Evolutionary conservation across 2,888 invertebrate species (phyloP).

Genomic region (Masnerella sp.): DNA sequence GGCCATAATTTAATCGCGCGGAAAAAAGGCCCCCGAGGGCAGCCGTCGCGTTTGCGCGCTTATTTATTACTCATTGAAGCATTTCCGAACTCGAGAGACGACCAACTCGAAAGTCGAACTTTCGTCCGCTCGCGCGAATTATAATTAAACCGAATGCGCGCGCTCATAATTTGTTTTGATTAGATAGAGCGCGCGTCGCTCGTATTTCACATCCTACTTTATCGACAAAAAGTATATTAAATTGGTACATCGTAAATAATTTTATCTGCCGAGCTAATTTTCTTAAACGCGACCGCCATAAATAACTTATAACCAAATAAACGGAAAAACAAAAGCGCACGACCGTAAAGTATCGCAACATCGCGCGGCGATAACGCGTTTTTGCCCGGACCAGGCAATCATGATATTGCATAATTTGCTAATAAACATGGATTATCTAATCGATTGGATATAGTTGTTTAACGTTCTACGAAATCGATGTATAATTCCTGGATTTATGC

Average conservation of each 20-base stretch:
- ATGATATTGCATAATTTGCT: constrained; percentile 46
- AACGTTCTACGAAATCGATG: constrained; percentile 54
- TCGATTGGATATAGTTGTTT: constrained; percentile 56
- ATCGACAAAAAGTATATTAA: constrained; percentile 18
- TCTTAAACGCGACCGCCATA: constrained; percentile 18
- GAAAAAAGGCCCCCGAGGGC: constrained; percentile 7
- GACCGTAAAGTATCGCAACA: constrained; percentile 17
- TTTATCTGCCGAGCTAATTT: constrained; percentile 31
- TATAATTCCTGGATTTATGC: constrained; percentile 56
- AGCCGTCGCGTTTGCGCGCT: constrained; percentile 17
- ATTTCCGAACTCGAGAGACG: constrained; percentile 4
- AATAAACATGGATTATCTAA: constrained; percentile 54
- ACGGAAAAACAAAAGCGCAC: constrained; percentile 14
- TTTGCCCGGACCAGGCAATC: constrained; percentile 25
- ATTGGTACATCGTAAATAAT: constrained; percentile 27
- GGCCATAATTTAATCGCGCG: constrained; percentile 38
- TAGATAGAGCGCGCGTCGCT: constrained; percentile 10
- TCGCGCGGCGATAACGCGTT: constrained; percentile 18
- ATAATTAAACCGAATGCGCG: constrained; percentile 30
- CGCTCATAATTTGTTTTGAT: constrained; percentile 25
- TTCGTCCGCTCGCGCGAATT: constrained; percentile 1
- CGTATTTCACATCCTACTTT: constrained; percentile 15
- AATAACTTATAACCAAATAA: constrained; percentile 11
- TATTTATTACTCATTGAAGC: constrained; percentile 38
- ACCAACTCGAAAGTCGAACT: constrained; percentile 1